Evolutionary conservation across 1,140 invertebrate species (phyloP), one percentile per base, ranked within the genome.

Genomic region (Drosophila ercepeae): DNA sequence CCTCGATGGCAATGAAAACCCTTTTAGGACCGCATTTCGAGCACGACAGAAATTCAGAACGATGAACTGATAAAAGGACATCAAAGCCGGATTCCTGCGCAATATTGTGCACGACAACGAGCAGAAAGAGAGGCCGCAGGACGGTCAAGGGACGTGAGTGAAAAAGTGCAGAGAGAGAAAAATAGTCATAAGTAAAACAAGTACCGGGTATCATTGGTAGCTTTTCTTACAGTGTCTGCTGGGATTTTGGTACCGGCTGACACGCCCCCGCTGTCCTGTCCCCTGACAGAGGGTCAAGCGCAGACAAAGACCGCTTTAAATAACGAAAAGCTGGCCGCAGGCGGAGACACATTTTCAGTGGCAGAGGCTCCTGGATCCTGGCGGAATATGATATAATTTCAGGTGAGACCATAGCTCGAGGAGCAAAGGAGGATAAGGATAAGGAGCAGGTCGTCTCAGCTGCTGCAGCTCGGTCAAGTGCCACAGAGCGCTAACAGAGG

Each of bases 61-160:
- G 81, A 84, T 86, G 81, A 76, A 86, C 81, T 68, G 81, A 84
- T 84, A 86, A 75, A 77, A 51, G 55, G 41, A 86, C 81, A 84
- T 84, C 81, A 84, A 84, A 84, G 81, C 68, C 36, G 41, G 4
- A 44, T 9, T 53, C 53, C 68, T 73, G 41, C 48, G 32, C 32
- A 59, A 77, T 63, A 82, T 76, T 81, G 72, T 42, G 69, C 59
- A 60, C 48, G 64, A 46, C 75, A 84, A 46, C 45, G 48, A 73
- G 52, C 58, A 48, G 52, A 29, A 41, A 29, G 29, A 54, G 16
- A 27, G 27, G 41, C 51, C 23, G 29, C 13, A 16, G 44, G 51
- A 36, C 45, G 57, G 23, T 49, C n/a, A 67, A 81, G 76, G 68
- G 52, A 51, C 70, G 48, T 58, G 45, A 53, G 57, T 63, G 83